Evolutionary conservation across 2,797 vertebrate species (phyloP).

Genomic region (Chelon labrosus): DNA sequence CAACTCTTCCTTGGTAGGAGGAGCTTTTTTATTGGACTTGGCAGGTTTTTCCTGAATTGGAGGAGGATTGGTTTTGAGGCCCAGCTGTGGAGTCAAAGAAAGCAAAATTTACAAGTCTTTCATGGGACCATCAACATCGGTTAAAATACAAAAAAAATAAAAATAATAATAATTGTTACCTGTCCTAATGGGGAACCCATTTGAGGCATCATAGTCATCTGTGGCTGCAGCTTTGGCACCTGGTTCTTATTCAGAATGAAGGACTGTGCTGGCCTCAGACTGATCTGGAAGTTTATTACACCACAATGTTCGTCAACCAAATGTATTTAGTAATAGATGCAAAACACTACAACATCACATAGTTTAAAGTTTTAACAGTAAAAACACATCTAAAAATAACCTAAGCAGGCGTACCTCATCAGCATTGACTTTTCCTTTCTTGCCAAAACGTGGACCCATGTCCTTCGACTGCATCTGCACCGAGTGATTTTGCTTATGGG

Average conservation of each 20-base stretch:
- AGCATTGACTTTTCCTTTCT: slow-evolving; percentile 98
- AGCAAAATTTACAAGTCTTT: not conserved
- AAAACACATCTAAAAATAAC: not conserved
- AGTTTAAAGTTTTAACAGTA: too few species aligned
- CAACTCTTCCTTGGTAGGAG: slow-evolving; percentile 96
- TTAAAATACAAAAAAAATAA: not conserved
- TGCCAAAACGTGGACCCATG: slow-evolving; percentile 95
- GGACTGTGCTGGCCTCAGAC: slow-evolving; percentile 97
- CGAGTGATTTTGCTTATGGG: slow-evolving; percentile 95
- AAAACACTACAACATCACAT: too few species aligned
- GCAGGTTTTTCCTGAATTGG: slow-evolving; percentile 98
- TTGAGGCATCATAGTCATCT: slow-evolving; percentile 94
- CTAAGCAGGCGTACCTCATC: slow-evolving; percentile 89
- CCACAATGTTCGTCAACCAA: not conserved
- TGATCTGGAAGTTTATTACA: slow-evolving; percentile 85
- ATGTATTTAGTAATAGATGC: too few species aligned
- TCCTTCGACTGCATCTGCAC: slow-evolving; percentile 96
- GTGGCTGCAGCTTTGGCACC: slow-evolving; percentile 97
- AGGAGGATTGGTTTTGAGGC: slow-evolving; percentile 97
- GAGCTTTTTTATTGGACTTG: slow-evolving; percentile 94
- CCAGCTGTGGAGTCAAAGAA: slow-evolving; percentile 89
- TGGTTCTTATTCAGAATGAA: slow-evolving; percentile 98
- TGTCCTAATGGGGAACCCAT: slow-evolving; percentile 94
- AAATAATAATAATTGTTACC: slow-evolving; percentile 85
- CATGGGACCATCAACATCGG: not conserved